Evolutionary conservation across 2,888 invertebrate genomes (phyloP), one percentile per base, ranked within the genome.

Genomic region (Tortricodes alternella): DNA sequence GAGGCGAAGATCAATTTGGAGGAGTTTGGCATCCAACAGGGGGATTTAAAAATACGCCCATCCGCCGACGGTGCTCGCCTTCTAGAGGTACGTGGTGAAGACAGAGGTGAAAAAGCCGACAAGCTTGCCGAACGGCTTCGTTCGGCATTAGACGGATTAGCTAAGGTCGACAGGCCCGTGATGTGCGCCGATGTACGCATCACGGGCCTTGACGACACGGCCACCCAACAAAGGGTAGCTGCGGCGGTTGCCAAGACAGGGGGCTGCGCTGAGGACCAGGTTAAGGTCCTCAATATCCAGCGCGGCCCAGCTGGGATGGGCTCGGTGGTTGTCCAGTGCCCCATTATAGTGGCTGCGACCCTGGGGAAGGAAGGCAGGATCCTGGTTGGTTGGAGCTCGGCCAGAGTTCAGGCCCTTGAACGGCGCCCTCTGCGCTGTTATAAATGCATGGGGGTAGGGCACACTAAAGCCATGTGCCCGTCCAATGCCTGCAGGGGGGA

Each of bases 301-400:
- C 8, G n/a, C 5, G 9, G 11, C 3, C 24, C 5, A 3, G n/a
- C 13, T 4, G 27, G 24, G 4, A 24, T 6, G 6, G 24, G 43
- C 27, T 23, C 43, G 3, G 27, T 13, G 11, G 4, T 23, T 1
- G 43, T 27, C 1, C 4, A 7, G 24, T 43, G 43, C 27, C 43
- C 43, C 4, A 27, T 43, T 2, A 15, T 5, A 4, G 43, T 19
- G 27, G 43, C 43, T 4, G 19, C 9, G 13, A n/a, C 15, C 3
- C 43, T 43, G 15, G 7, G 4, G 3, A n/a, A 3, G 3, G 27
- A 8, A 3, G 43, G 43, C 15, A 43, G 27, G 9, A 4, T 43
- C 9, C 27, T 24, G n/a, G 27, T 43, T 5, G 23, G 27, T 4
- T 43, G 43, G 43, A 43, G 43, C 24, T 52, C 35, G 1, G 51